Base-by-base conservation (phyloP, 2,113 vertebrate species). In the Anoura caudifer region DNA sequence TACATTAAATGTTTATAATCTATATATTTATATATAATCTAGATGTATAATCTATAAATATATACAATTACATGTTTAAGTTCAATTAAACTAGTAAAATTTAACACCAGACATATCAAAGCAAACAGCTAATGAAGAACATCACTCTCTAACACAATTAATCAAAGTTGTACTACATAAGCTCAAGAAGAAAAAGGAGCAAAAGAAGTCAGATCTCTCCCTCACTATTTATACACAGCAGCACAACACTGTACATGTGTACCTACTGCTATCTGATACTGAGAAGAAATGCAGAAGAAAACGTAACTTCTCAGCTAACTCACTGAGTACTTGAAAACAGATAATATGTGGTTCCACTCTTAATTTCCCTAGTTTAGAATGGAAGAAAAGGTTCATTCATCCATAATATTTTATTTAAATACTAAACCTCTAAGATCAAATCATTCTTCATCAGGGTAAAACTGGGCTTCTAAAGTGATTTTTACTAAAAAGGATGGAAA, bases 31-130 rank as follows among this genome's bases (percentile, higher is more conserved):
- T 61, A 61, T 61, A 61, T 61, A 97, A 93, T 9, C 80, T 45
- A 54, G 81, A 47, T 77, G 73, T 84, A 75, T 65, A 80, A 59
- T 16, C 45, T 59, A 86, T 76, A 90, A 33, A 43, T 43, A 31
- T 43, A 52, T 83, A 91, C 26, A 81, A 93, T 19, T 63, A 96
- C 95, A 84, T 52, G 50, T 76, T 93, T 91, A 95, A 97, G 95
- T 95, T 8, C 0, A 85, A 50, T 86, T 36, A 95, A 95, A 87
- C 54, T 82, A 82, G 16, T 92, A 43, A 84, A 97, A 79, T 45
- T 95, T 26, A 90, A 94, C 43, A 91, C 17, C 52, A 82, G 69
- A 89, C 36, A 88, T 24, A 28, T 87, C 0, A 38, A 97, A 94
- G 86, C 87, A 76, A 91, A 94, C 7, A 79, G 72, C 87, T 92